Base-by-base conservation (phyloP, 2,888 invertebrate species). In the Tetragonula carbonaria region DNA sequence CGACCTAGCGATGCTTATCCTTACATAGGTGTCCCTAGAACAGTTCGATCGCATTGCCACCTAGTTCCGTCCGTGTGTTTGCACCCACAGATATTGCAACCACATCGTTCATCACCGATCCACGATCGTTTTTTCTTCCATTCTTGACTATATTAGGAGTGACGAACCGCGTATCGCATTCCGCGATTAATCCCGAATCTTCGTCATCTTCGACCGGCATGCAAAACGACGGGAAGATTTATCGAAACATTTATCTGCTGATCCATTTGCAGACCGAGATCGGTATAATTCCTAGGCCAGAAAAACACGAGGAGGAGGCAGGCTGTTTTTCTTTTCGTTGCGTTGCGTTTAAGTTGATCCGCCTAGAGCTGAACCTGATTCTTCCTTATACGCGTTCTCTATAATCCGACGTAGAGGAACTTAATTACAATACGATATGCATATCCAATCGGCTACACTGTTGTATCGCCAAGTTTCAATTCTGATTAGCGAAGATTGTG, bases 41-140 rank as follows among this genome's bases (percentile, higher is more conserved):
- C 80, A 23, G 71, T 66, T 51, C 78, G 23, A 33, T 33, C 18
- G 28, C 50, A 57, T 66, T 59, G 14, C 78, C 57, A 66, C 66
- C 78, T 77, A 57, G 53, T 74, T 87, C 82, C 72, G 77, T 82
- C 84, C 67, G 66, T 45, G 53, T 82, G 78, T 86, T 78, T 78
- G 77, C 86, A 87, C 82, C 84, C 82, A 86, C 87, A 83, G 82
- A 84, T 86, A 84, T 73, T 71, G 71, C 78, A 71, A 72, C 72
- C 71, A 62, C 72, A 78, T 76, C 86, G 81, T 87, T 83, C 87
- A 84, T 71, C 45, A 83, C 66, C 88, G 82, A 79, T 73, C 78
- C 75, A 65, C 70, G 38, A 45, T 28, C 11, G 50, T 66, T 71
- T 80, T 86, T 87, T 80, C 38, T 63, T 53, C 68, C 45, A 45